Base-by-base conservation (phyloP, 2,797 vertebrate species). In the Ctenosaura bakeri region DNA sequence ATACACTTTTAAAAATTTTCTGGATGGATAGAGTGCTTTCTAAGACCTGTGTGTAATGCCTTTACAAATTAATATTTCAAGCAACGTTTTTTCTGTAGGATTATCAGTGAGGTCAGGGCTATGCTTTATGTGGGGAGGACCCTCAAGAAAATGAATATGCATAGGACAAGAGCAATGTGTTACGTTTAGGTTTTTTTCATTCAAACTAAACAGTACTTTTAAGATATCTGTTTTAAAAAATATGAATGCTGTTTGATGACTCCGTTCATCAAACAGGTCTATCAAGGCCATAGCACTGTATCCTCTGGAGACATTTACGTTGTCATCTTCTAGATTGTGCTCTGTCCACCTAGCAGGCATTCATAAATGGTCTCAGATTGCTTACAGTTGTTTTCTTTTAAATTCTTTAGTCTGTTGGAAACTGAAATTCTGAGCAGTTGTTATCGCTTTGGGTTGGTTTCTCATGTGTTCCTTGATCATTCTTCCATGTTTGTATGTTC, bases 301-400 rank as follows among this genome's bases (percentile, higher is more conserved):
- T 80, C 66, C 54, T 69, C 26, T 83, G 56, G 46, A 87, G 69
- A n/a, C 6, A n/a, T 22, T 78, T 83, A 83, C 46, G 29, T 9
- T 83, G 7, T 32, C 26, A 24, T 22, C 24, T 62, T 50, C 69
- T 78, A 59, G 14, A 54, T 26, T 77, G 46, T 83, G 87, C 50
- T 77, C 26, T 69, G 66, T 77, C 85, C 89, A 90, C 85, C 10
- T 46, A 90, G 46, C 54, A 83, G 66, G 4, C 52, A 24, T 81
- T 85, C 56, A 32, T 89, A 71, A 42, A 54, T 22, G 66, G 1
- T 32, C 7, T 66, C 54, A 46, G 77, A 64, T 77, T 35, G 46
- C 22, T 83, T 73, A 46, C 26, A 42, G 6, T 24, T 2, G 50
- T 22, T 81, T 7, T 2, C 18, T 66, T 35, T 62, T 73, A 85